Evolutionary conservation across 2,113 vertebrate species (phyloP).

Genomic region (Prinia subflava): DNA sequence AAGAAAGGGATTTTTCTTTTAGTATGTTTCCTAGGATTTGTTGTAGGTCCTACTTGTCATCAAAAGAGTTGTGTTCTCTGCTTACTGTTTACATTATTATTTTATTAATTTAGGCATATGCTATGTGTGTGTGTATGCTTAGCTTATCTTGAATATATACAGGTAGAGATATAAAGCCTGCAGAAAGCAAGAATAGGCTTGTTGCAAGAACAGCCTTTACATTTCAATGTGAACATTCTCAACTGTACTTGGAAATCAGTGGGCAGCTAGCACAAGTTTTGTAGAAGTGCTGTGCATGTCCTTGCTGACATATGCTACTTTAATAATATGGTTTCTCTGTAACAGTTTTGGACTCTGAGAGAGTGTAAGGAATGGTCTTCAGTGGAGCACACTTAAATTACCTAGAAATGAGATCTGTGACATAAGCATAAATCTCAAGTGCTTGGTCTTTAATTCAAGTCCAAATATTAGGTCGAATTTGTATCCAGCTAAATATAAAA

Average conservation of each 20-base stretch:
- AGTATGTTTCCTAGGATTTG: not conserved
- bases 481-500: not conserved
- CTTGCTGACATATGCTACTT: not conserved
- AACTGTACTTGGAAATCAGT: not conserved
- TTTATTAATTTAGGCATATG: not conserved
- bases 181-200: not conserved
- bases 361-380: not conserved
- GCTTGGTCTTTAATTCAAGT: not conserved
- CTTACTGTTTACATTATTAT: not conserved
- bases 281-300: not conserved
- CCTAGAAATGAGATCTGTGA: not conserved
- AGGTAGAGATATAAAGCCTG: not conserved
- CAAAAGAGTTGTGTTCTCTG: not conserved
- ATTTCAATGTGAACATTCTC: not conserved
- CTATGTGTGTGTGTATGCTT: not conserved
- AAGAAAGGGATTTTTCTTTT: not conserved
- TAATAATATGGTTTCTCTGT: not conserved
- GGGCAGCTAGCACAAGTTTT: not conserved
- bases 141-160: not conserved
- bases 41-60: not conserved
- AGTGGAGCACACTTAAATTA: not conserved
- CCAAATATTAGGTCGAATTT: slow-evolving; percentile 1
- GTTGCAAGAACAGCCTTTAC: not conserved
- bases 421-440: not conserved
- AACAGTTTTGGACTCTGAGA: not conserved